Percentiles rank a stretch among this genome's conserved stretches.
These are phyloP conservation scores for Actenoides lindsayi DNA, from an alignment of 2,113 vertebrate genomes.

Conservation along the genomic window DNA sequence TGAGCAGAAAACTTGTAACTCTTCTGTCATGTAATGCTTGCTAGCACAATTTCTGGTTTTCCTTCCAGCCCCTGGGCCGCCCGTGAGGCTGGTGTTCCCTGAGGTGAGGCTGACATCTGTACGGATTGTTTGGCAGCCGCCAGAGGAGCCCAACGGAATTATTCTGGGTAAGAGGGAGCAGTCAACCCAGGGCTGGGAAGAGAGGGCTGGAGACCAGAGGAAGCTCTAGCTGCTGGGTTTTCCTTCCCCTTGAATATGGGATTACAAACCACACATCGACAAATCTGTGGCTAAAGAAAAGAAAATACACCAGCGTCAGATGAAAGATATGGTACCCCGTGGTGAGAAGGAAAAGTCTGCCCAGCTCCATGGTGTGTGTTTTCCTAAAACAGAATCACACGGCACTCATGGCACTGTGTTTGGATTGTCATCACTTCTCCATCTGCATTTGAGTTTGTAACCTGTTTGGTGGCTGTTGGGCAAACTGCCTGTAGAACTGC, in stretches of 20 bases:
- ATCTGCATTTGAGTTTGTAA: neutral
- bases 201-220: neutral
- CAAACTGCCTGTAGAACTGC: neutral
- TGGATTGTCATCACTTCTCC: neutral
- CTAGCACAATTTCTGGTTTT: neutral
- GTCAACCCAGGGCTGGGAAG: neutral
- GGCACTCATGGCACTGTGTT: neutral
- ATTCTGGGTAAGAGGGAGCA: conserved; percentile 84
- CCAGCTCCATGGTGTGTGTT: neutral
- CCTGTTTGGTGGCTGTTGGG: neutral
- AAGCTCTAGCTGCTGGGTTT: neutral
- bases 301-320: neutral
- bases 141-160: conserved; percentile 89
- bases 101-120: conserved; percentile 90
- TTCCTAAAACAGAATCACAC: neutral
- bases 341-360: neutral
- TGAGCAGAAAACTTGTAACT: neutral
- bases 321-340: neutral
- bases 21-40: neutral
- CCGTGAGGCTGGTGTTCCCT: conserved; percentile 90
- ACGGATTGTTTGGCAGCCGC: conserved; percentile 91
- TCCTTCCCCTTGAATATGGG: neutral
- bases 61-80: conserved; percentile 86
- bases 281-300: neutral
- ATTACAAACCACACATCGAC: neutral